Base-by-base conservation (phyloP, 2,113 vertebrate species). In the Prinia subflava region DNA sequence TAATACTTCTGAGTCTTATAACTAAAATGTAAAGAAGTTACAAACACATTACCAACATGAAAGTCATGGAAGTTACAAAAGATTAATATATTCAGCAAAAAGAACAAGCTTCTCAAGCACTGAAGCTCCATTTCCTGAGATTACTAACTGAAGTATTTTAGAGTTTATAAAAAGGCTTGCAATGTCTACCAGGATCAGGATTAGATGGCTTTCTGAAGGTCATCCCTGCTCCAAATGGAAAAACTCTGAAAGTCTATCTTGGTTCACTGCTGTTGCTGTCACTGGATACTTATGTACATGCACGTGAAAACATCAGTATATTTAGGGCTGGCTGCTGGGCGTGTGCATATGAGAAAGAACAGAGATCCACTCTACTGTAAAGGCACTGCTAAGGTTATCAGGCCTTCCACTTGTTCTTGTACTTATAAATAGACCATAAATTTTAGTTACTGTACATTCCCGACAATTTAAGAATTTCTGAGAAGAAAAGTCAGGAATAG, bases 381-480 rank as follows among this genome's bases (percentile, higher is more conserved):
- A 89, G 63, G 39, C 63, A 56, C 35, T 52, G 24, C 59, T 74
- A 37, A 91, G 59, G 67, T 93, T 96, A 94, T 95, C 95, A 90
- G 75, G 17, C 50, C 42, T 94, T 89, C 55, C 75, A 80, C 82
- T 95, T 92, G 41, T 63, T 94, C 81, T 76, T 69, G 15, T 25
- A 59, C 17, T 75, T 89, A 88, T 94, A 91, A 92, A 95, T 93
- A 91, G 87, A 50, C 6, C 0, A 2, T 64, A 87, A 89, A 27
- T 92, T 89, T 76, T 87, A 79, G 25, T 91, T 91, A 82, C 50
- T 74, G 27, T 70, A 80, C 53, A 88, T 77, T 73, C 46, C 35
- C 3, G 12, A 57, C 70, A 75, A 79, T 69, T 74, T 59, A 64
- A 57, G 50, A 59, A 74, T 77, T 88, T 88, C 53, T 74, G 50